Conservation (phyloP, 2,797 vertebrate species). For the Thalassophryne amazonica region DNA sequence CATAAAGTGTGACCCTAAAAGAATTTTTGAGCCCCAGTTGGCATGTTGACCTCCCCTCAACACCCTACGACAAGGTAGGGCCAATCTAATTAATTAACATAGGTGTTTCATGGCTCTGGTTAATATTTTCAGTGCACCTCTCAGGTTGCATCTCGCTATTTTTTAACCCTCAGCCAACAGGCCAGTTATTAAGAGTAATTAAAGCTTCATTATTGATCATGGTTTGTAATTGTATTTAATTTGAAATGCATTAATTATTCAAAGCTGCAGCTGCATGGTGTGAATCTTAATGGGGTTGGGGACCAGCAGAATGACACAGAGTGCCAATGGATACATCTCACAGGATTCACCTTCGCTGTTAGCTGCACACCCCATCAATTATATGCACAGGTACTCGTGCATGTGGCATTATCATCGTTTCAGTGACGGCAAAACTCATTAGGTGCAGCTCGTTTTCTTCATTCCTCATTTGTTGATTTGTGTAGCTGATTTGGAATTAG, state of each 20-base stretch:
- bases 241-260: constrained; percentile 79
- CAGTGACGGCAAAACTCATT: constrained; percentile 26
- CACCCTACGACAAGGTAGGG: constrained; percentile 30
- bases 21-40: constrained; percentile 29
- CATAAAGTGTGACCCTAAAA: too few relatives aligned
- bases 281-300: constrained; percentile 61
- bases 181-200: constrained; percentile 85
- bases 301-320: constrained; percentile 42
- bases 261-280: constrained; percentile 60
- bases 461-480: constrained; percentile 58
- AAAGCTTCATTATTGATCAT: constrained; percentile 83
- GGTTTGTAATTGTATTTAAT: constrained; percentile 79
- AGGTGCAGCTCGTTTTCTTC: constrained; percentile 26
- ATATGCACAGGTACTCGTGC: constrained; percentile 26
- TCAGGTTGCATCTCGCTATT: constrained; percentile 29
- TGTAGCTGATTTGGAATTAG: constrained; percentile 53
- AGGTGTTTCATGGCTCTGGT: constrained; percentile 31
- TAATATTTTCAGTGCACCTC: constrained; percentile 41
- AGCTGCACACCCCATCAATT: constrained; percentile 36
- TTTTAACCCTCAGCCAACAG: constrained; percentile 79
- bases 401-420: constrained; percentile 13
- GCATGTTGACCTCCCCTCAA: constrained; percentile 2
- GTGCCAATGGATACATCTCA: constrained; percentile 45
- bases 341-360: constrained; percentile 41
- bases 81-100: constrained; percentile 51